A percentile compares a stretch with the other conserved stretches of the same genome.
Evolutionary conservation across 2,113 vertebrate genomes (phyloP).

Genomic region (Epinephelus cyanopodus): DNA sequence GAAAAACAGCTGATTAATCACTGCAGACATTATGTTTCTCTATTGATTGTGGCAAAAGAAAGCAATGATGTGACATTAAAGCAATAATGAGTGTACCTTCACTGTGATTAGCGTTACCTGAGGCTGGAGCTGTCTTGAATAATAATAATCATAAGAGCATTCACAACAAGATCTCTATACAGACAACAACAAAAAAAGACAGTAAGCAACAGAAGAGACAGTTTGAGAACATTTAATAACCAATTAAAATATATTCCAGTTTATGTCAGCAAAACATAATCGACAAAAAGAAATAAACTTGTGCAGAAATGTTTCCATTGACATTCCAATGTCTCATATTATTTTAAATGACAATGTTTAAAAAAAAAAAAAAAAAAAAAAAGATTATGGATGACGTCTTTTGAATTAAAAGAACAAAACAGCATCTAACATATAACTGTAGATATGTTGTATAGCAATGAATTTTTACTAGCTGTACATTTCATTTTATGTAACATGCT

Average conservation of each 20-base stretch:
- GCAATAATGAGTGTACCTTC: constrained; percentile 14
- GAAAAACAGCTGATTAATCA: constrained; percentile 42
- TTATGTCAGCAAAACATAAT: constrained; percentile 42
- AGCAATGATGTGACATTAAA: constrained; percentile 29
- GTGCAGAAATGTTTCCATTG: constrained; percentile 24
- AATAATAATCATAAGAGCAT: not conserved
- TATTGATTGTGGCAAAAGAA: constrained; percentile 38
- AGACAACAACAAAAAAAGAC: constrained; percentile 16
- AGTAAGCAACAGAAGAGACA: not conserved
- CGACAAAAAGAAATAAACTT: constrained; percentile 23
- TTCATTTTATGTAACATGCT: constrained; percentile 36
- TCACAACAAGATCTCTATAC: not conserved
- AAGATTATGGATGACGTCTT: constrained; percentile 6
- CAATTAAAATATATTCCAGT: constrained; percentile 66
- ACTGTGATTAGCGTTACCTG: constrained; percentile 5
- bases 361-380: constrained; percentile 15
- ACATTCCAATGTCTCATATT: constrained; percentile 8
- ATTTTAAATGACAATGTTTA: not conserved
- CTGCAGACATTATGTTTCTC: constrained; percentile 19
- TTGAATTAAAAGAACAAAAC: constrained; percentile 13
- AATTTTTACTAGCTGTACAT: constrained; percentile 6
- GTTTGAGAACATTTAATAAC: constrained; percentile 66
- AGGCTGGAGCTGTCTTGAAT: constrained; percentile 16
- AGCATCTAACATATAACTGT: constrained; percentile 9
- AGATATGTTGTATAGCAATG: constrained; percentile 10